Evolutionary conservation across 1,140 invertebrate species (phyloP).

Genomic region (Episyrphus balteatus): DNA sequence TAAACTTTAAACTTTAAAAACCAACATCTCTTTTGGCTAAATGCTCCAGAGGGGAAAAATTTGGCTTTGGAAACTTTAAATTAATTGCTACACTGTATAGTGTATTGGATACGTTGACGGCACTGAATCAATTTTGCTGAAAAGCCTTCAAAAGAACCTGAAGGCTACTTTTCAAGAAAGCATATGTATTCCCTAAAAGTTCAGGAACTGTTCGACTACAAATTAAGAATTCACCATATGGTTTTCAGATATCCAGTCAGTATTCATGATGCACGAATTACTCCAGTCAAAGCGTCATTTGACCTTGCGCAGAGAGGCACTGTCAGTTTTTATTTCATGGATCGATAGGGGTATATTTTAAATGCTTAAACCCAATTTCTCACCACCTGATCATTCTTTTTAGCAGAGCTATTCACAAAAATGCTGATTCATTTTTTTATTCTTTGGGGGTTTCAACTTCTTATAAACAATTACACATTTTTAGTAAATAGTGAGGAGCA

Average conservation of each 20-base stretch:
- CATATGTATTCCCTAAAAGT: neutral
- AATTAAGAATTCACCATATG: neutral
- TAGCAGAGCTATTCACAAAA: no score
- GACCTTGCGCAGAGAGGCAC: no score
- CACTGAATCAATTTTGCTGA: slow-evolving; percentile 5
- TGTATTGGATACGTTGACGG: slow-evolving; percentile 5
- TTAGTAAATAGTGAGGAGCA: no score
- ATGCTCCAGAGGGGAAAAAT: neutral
- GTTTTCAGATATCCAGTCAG: neutral
- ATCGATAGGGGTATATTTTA: no score
- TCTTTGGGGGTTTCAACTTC: no score
- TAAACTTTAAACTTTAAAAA: neutral
- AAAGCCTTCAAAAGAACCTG: neutral
- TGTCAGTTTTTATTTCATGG: no score
- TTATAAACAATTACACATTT: no score
- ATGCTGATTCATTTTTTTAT: no score
- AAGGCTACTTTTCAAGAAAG: neutral
- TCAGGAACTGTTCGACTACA: neutral
- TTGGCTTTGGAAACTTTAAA: neutral
- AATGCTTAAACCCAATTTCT: no score
- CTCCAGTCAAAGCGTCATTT: no score
- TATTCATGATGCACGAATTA: slow-evolving; percentile 1
- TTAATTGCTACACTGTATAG: slow-evolving; percentile 3
- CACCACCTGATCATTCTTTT: no score
- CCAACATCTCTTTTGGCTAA: neutral